Evolutionary conservation across 2,113 vertebrate species (phyloP).

Genomic region (Cariama cristata): DNA sequence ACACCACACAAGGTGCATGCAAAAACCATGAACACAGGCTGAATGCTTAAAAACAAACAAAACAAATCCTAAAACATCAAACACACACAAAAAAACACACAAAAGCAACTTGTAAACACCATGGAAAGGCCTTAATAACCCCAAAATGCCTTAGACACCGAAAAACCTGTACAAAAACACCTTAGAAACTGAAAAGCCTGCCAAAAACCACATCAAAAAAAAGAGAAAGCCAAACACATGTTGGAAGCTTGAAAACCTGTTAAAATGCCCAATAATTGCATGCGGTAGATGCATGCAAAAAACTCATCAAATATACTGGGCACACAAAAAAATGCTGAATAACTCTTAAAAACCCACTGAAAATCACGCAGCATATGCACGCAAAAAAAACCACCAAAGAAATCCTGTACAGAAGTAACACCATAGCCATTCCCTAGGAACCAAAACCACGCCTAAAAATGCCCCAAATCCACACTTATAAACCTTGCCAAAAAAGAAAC

Average conservation of each 20-base stretch:
- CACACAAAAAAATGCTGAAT: background rate
- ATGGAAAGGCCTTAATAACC: background rate
- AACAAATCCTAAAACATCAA: too few species aligned
- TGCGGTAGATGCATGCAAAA: background rate
- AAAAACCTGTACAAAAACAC: background rate
- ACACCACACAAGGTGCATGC: rapidly evolving
- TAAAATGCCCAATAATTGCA: background rate
- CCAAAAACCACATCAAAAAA: background rate
- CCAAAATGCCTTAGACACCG: background rate
- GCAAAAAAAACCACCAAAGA: background rate
- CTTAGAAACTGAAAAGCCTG: background rate
- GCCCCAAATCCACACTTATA: background rate
- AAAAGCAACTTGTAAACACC: background rate
- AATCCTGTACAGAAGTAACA: background rate
- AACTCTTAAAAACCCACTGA: background rate
- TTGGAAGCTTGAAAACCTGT: background rate
- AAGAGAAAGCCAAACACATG: too few species aligned
- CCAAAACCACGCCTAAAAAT: background rate
- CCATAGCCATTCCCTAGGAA: background rate
- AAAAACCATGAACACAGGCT: background rate
- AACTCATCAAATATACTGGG: background rate
- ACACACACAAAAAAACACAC: background rate
- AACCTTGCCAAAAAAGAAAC: background rate
- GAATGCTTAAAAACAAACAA: background rate
- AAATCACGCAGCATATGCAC: background rate